phyloP scores from a whole-genome alignment of 2,888 invertebrate genomes.

The Drepana falcataria region DNA sequence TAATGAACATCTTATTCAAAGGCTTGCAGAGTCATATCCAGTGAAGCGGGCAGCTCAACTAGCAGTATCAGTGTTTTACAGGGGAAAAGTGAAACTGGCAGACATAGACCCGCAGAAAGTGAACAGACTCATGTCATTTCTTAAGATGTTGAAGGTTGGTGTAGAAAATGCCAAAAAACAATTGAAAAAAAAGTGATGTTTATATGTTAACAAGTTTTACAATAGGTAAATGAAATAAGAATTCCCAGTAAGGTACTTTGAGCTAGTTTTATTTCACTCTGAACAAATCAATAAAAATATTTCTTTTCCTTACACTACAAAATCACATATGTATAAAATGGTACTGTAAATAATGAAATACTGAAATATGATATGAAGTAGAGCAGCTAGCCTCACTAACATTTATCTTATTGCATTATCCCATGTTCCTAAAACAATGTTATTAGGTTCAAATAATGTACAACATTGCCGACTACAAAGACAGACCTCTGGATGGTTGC shows the following conservation, averaged over 20 bases:
- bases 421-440: background rate
- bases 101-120: conserved; percentile 69
- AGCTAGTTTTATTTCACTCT: conserved; percentile 69
- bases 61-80: conserved; percentile 84
- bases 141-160: conserved; percentile 81
- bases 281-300: conserved; percentile 73
- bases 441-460: background rate
- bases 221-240: conserved; percentile 33
- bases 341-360: conserved; percentile 55
- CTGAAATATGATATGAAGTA: conserved; percentile 55
- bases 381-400: conserved; percentile 59
- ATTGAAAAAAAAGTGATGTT: conserved; percentile 60
- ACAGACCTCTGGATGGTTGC: background rate
- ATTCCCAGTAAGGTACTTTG: conserved; percentile 32
- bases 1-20: conserved; percentile 87
- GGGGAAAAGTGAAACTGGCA: conserved; percentile 75
- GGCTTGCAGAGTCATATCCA: conserved; percentile 90
- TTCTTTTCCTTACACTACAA: conserved; percentile 66
- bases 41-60: conserved; percentile 89
- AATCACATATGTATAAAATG: conserved; percentile 59
- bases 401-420: conserved; percentile 19
- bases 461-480: background rate
- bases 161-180: conserved; percentile 83
- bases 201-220: background rate
- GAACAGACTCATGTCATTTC: conserved; percentile 70